Percentiles rank a stretch among this genome's conserved stretches.
phyloP scores from a whole-genome alignment of 2,113 vertebrate genomes.

The Solea solea region DNA sequence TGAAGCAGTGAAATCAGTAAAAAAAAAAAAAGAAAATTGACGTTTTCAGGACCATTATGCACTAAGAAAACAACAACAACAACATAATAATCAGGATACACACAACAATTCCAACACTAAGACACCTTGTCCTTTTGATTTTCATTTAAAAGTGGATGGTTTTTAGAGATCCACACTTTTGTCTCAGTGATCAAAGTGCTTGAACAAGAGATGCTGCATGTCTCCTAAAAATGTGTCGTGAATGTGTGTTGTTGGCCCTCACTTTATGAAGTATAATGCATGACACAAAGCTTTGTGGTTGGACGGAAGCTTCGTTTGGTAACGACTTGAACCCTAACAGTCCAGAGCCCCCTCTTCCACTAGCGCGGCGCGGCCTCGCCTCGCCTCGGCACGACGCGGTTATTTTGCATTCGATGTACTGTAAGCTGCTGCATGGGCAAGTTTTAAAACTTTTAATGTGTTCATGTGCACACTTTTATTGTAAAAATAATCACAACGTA shows the following conservation, averaged over 20 bases:
- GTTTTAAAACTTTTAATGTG: conserved; percentile 16
- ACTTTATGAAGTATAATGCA: conserved; percentile 18
- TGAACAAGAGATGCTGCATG: conserved; percentile 35
- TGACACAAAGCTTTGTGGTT: conserved; percentile 20
- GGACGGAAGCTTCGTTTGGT: not conserved
- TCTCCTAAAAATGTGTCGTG: conserved; percentile 17
- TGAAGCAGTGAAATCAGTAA: conserved; percentile 22
- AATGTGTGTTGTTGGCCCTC: conserved; percentile 3
- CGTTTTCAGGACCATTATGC: conserved; percentile 10
- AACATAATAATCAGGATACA: conserved; percentile 3
- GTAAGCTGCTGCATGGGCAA: conserved; percentile 46
- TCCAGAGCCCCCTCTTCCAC: not conserved
- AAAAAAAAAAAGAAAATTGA: not conserved
- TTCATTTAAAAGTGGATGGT: conserved; percentile 4
- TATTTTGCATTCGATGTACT: not conserved
- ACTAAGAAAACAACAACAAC: conserved; percentile 9
- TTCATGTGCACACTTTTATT: conserved; percentile 21
- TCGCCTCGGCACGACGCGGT: too few species aligned
- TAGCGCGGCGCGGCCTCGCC: too few species aligned
- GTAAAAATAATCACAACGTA: conserved; percentile 3
- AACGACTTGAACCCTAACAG: conserved; percentile 6
- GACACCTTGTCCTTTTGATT: conserved; percentile 24
- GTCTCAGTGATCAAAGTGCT: conserved; percentile 15
- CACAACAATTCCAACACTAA: conserved; percentile 9
- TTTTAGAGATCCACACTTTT: conserved; percentile 12